These are phyloP conservation scores for Alligator sinensis DNA, from an alignment of 2,113 vertebrate species.

Conservation along the genomic window DNA sequence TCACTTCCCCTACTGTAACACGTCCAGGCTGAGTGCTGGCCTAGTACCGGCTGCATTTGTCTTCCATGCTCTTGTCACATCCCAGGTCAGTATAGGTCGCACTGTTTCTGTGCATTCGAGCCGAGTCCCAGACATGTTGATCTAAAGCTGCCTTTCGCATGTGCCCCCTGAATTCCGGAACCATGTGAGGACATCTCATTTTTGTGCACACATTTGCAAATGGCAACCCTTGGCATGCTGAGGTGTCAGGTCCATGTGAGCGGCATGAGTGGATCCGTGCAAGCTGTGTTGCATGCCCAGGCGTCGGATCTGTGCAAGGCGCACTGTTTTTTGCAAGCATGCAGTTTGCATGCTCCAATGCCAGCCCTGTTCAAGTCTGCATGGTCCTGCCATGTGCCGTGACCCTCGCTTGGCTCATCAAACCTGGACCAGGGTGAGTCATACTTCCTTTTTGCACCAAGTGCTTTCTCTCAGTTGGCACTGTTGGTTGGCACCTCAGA, in stretches of 20 bases:
- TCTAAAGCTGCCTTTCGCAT: background rate
- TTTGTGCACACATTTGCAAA: too few species aligned
- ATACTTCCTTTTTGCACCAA: too few species aligned
- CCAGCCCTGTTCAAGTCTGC: background rate
- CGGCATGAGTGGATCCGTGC: background rate
- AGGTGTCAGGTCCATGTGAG: background rate
- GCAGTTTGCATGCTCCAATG: background rate
- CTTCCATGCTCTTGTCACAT: background rate
- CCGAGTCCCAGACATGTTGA: background rate
- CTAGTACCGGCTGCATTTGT: background rate
- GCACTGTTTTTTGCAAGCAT: background rate
- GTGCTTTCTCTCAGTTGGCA: background rate
- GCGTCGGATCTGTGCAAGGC: background rate
- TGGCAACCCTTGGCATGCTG: background rate
- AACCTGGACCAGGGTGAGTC: too few species aligned
- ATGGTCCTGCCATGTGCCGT: too few species aligned
- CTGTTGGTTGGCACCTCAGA: background rate
- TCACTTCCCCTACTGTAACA: background rate
- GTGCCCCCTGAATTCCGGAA: background rate
- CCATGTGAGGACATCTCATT: too few species aligned
- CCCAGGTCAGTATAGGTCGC: background rate
- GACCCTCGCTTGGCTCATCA: too few species aligned
- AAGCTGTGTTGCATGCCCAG: background rate
- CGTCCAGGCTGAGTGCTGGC: background rate
- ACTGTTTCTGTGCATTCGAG: background rate